These are phyloP conservation scores for Aphis craccivora DNA, from an alignment of 1,140 invertebrate genomes.

Conservation along the genomic window DNA sequence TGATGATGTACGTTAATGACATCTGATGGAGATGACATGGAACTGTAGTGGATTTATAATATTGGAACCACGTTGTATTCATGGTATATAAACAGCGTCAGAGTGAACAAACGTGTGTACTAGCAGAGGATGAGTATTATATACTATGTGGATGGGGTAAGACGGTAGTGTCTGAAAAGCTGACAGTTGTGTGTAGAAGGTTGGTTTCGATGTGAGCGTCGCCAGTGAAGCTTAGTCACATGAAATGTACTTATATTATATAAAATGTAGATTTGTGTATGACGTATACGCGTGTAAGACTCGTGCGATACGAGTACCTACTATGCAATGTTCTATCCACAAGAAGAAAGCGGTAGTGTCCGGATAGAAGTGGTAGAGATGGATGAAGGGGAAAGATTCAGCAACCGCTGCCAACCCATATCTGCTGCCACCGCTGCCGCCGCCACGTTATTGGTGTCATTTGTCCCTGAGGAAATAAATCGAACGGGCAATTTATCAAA, in stretches of 20 bases:
- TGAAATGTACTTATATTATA: constrained; percentile 5
- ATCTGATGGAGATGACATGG: not conserved
- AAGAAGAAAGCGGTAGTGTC: not conserved
- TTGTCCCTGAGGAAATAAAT: constrained; percentile 58
- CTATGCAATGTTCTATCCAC: not conserved
- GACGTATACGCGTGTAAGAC: not conserved
- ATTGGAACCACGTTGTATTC: not conserved
- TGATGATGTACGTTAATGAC: not conserved
- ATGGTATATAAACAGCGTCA: not conserved
- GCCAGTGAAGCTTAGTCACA: not conserved
- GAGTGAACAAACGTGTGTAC: not conserved
- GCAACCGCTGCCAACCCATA: constrained; percentile 54
- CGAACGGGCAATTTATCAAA: constrained; percentile 58
- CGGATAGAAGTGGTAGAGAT: not conserved
- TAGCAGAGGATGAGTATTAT: not conserved
- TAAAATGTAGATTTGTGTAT: not conserved
- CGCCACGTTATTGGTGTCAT: constrained; percentile 57
- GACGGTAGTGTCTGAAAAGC: not conserved
- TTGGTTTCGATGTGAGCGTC: not conserved
- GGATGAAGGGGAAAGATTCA: not conserved
- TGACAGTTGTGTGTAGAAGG: not conserved
- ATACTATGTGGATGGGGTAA: not conserved
- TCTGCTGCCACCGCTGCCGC: not conserved
- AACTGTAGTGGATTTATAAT: not conserved
- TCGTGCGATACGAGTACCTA: not conserved